These are phyloP conservation scores for Mola mola DNA, from an alignment of 2,113 vertebrate genomes.

Conservation along the genomic window DNA sequence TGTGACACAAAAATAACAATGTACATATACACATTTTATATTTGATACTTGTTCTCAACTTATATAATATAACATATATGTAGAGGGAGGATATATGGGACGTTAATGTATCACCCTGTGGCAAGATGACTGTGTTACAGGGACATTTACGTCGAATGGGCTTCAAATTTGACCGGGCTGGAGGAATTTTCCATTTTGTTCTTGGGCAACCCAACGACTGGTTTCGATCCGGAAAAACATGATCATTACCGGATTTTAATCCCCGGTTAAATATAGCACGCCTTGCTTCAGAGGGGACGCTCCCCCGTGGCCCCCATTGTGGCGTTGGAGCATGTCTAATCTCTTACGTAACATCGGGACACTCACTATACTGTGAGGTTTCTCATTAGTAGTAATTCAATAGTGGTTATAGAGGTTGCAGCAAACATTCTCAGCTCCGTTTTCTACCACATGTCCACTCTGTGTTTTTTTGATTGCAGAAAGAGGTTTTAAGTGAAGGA, in stretches of 20 bases:
- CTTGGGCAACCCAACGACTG: constrained; percentile 16
- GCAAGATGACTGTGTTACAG: no score
- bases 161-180: not conserved
- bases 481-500: constrained; percentile 10
- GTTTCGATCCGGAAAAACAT: constrained; percentile 23
- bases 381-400: constrained; percentile 66
- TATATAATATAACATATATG: no score
- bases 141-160: no score
- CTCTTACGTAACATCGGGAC: constrained; percentile 61
- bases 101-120: no score
- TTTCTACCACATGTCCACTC: not conserved
- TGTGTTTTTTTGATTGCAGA: no score
- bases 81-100: no score
- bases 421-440: constrained; percentile 39
- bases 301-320: constrained; percentile 48
- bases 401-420: constrained; percentile 43
- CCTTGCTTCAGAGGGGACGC: constrained; percentile 40
- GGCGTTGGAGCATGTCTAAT: constrained; percentile 53
- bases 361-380: constrained; percentile 51
- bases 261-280: constrained; percentile 37
- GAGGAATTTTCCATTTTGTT: constrained; percentile 3
- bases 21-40: no score
- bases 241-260: constrained; percentile 52
- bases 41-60: no score
- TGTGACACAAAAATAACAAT: no score